Percentiles rank a stretch among this genome's conserved stretches.
Evolutionary conservation across 1,140 invertebrate genomes (phyloP).

Genomic region (Lucilia sericata): DNA sequence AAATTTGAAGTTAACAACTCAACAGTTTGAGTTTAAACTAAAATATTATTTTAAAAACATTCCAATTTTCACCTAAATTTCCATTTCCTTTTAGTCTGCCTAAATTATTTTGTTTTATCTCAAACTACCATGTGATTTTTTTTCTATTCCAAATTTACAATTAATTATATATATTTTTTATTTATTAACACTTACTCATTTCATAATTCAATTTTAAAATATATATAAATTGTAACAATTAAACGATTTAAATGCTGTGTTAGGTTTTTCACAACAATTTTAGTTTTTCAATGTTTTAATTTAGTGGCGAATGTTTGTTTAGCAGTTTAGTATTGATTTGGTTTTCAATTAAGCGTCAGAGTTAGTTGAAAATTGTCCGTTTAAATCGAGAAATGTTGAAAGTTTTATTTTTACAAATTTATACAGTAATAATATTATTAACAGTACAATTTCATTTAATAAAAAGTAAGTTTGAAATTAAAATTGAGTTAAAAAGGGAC

Average conservation of each 20-base stretch:
- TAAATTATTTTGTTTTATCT: too few species aligned
- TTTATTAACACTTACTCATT: background rate
- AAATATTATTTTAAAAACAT: too few species aligned
- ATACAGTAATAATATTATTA: too few species aligned
- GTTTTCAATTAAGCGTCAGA: background rate
- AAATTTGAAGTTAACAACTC: too few species aligned
- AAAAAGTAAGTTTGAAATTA: too few species aligned
- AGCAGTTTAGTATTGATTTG: background rate
- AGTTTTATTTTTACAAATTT: background rate
- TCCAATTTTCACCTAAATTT: too few species aligned
- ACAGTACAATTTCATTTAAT: too few species aligned
- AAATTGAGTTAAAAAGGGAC: too few species aligned
- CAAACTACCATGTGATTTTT: too few species aligned
- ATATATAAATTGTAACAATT: constrained; percentile 21
- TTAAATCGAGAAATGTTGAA: constrained; percentile 6
- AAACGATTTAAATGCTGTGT: background rate
- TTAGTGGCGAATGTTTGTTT: background rate
- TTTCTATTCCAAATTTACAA: background rate
- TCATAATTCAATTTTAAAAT: constrained; percentile 7
- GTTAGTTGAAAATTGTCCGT: background rate
- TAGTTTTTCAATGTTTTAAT: constrained; percentile 3
- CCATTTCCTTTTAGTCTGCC: too few species aligned
- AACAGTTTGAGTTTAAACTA: too few species aligned
- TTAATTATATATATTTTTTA: background rate
- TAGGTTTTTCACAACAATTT: background rate